Base-by-base conservation (phyloP, 2,888 invertebrate species). In the Polydesmus complanatus region DNA sequence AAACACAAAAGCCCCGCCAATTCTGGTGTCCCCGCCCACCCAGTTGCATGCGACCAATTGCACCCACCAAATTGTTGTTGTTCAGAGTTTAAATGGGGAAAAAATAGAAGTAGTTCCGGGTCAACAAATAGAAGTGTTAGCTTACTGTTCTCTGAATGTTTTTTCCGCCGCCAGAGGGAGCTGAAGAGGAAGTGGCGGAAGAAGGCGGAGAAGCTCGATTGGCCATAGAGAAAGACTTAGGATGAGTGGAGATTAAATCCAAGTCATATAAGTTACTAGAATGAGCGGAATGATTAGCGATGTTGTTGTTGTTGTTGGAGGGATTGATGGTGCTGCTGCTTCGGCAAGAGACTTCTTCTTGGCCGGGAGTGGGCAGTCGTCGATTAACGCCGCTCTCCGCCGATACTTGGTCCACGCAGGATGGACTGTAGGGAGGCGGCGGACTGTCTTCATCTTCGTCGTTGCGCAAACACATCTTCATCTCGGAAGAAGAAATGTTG, bases 361-460 rank as follows among this genome's bases (percentile, higher is more conserved):
- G 49, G 49, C 49, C 21, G 54, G 21, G 37, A 22, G 19, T 37
- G 37, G 37, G 8, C 14, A 8, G 5, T 37, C 37, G 37, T 8
- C 37, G 37, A 14, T 50, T 58, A 19, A 25, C 26, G n/a, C 19
- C n/a, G 19, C 19, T 19, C 21, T 22, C 22, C 19, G 21, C 2
- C 50, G n/a, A 21, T 26, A 26, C 59, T 19, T 25, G 53, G 23
- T n/a, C 18, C 2, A 21, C 19, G 14, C 19, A 53, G n/a, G 54
- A n/a, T 8, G 56, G 61, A 3, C 48, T 61, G 56, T 61, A 61
- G 18, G 61, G 61, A n/a, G 61, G 61, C 3, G 61, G 61, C n/a
- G 61, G 61, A 25, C 61, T 47, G 21, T 61, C 55, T 18, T 56
- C 61, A 21, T 56, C 61, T 19, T 61, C 61, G 3, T 53, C 25